These are phyloP conservation scores for Spilarctia lutea DNA, from an alignment of 2,888 invertebrate genomes.

Conservation along the genomic window DNA sequence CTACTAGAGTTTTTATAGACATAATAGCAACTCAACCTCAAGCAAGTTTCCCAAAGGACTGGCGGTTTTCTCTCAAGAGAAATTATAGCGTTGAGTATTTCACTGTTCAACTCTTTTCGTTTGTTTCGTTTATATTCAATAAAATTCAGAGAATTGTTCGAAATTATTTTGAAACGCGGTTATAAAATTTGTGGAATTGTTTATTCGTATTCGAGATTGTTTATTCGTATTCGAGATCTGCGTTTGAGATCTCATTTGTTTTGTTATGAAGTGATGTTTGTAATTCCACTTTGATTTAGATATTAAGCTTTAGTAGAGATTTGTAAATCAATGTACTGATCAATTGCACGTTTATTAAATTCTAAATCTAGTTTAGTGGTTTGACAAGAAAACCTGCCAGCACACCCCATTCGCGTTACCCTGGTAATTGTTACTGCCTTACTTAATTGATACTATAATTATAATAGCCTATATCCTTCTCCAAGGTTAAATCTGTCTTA, in stretches of 20 bases:
- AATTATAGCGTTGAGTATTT: constrained; percentile 32
- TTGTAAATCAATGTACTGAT: background rate
- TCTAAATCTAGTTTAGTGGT: background rate
- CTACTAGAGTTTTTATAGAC: constrained; percentile 8
- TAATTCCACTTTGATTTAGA: background rate
- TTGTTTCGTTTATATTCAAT: constrained; percentile 9
- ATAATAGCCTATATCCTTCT: too few relatives aligned
- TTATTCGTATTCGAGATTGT: background rate
- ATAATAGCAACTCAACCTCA: constrained; percentile 29
- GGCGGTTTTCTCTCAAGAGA: constrained; percentile 37
- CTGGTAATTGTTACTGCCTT: too few relatives aligned
- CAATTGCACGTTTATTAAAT: background rate
- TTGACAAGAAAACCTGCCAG: too few relatives aligned
- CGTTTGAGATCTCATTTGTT: background rate
- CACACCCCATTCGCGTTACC: too few relatives aligned
- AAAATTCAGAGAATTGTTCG: background rate
- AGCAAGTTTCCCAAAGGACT: constrained; percentile 17
- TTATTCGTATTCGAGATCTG: background rate
- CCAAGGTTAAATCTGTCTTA: too few relatives aligned
- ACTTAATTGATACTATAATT: too few relatives aligned
- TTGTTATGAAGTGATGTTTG: background rate
- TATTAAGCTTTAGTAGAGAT: background rate
- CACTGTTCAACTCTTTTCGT: constrained; percentile 16
- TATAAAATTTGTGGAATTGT: background rate
- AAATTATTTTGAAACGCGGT: background rate